Evolutionary conservation across 64 coral and sea anemone species (phyloP), one percentile per base, ranked within the genome.

Genomic region (Stichodactyla mertensii): DNA sequence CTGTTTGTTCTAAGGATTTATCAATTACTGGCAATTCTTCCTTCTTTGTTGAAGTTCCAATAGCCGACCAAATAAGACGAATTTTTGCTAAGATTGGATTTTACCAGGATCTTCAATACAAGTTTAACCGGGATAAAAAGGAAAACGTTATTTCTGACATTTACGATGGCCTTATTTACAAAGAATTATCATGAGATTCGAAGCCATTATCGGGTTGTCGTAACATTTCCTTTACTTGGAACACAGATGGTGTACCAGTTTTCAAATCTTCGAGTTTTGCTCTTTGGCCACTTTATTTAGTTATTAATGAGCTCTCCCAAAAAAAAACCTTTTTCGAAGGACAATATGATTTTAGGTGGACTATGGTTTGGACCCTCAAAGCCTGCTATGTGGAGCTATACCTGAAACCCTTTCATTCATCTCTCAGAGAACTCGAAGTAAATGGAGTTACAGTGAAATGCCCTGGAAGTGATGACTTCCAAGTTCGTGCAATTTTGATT

Each of bases 271-370:
- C 88, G 0, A 66, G 70, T 15, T 87, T 83, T 71, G 82, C 93
- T 4, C 10, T 95, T 4, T 91, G 83, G 89, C 89, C 89, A 4
- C 19, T 95, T 4, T 91, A 86, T 56, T 78, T 91, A 14, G 80
- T 82, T 56, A 55, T 95, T 4, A 95, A 95, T 70, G 86, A 91
- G 51, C 71, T 95, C 14, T 89, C 93, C 5, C 24, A 54, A 22
- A 79, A 28, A 28, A 18, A 36, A 83, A 71, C 67, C 87, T 4
- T 62, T 91, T 69, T 16, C 3, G 11, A 95, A 71, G 54, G 83
- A 89, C 0, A 95, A 95, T 81, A 88, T 88, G 86, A 57, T 95
- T 51, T 82, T 95, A 7, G 89, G 87, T 61, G 93, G 88, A 3
- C 28, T 95, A 4, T 95, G 86, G 86, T 95, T 89, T 89, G 86